Evolutionary conservation across 2,113 vertebrate genomes (phyloP).

Genomic region (Corvus cornix): DNA sequence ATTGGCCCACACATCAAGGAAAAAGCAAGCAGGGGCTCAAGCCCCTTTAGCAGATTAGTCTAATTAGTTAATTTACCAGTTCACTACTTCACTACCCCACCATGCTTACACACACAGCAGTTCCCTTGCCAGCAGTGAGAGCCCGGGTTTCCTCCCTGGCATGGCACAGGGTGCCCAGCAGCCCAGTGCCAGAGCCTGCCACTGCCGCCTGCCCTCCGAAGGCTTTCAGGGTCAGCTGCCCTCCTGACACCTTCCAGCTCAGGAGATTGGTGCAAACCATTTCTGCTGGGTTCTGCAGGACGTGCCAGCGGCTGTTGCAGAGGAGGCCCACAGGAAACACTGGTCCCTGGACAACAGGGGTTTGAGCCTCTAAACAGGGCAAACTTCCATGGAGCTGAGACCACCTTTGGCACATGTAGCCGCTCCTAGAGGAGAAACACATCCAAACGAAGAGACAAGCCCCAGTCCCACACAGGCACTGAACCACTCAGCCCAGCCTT

Average conservation of each 20-base stretch:
- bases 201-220: neutral
- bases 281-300: neutral
- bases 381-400: neutral
- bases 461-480: no score
- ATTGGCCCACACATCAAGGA: neutral
- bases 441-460: neutral
- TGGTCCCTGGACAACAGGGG: accelerated
- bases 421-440: neutral
- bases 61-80: neutral
- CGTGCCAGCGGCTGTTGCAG: accelerated
- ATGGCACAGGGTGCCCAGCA: accelerated
- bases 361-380: neutral
- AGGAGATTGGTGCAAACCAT: accelerated
- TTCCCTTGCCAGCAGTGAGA: accelerated
- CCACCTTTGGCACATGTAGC: neutral
- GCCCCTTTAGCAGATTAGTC: neutral
- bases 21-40: neutral
- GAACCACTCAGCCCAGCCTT: neutral
- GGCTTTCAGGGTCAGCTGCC: accelerated
- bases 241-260: neutral
- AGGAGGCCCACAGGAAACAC: neutral
- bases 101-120: accelerated
- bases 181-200: accelerated
- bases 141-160: neutral
- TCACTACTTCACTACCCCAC: neutral